phyloP scores from a whole-genome alignment of 2,797 vertebrate genomes.

The Acestrorhynchus altus region DNA sequence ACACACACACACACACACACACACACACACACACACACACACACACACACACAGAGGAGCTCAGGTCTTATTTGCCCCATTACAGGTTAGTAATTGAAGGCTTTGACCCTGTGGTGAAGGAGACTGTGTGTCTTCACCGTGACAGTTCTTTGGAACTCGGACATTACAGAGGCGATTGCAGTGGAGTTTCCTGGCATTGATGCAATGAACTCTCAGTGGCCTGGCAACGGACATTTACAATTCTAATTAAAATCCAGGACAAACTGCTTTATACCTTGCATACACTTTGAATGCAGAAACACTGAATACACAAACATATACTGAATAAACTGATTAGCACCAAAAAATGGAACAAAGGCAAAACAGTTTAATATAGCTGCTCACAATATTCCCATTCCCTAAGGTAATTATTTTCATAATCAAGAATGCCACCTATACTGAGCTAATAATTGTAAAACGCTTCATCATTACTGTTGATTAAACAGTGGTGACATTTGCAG shows the following conservation, averaged over 20 bases:
- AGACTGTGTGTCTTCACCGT: conserved; percentile 32
- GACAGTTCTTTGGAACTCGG: conserved; percentile 43
- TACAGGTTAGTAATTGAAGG: conserved; percentile 49
- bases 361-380: neutral
- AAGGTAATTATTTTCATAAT: conserved; percentile 6
- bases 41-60: conserved; percentile 32
- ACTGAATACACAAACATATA: conserved; percentile 10
- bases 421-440: neutral
- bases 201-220: conserved; percentile 24
- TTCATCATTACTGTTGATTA: neutral
- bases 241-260: conserved; percentile 29
- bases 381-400: neutral
- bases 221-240: conserved; percentile 34
- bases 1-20: conserved; percentile 24
- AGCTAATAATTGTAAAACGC: conserved; percentile 4
- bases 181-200: conserved; percentile 24
- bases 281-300: conserved; percentile 15
- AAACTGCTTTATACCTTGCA: neutral
- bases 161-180: conserved; percentile 29
- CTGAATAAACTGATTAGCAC: conserved; percentile 23
- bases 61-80: conserved; percentile 39
- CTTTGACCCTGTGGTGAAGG: conserved; percentile 51
- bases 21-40: conserved; percentile 39
- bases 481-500: neutral
- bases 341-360: neutral